Conservation (phyloP, 2,797 vertebrate species). For the Eupleurogrammus muticus region DNA sequence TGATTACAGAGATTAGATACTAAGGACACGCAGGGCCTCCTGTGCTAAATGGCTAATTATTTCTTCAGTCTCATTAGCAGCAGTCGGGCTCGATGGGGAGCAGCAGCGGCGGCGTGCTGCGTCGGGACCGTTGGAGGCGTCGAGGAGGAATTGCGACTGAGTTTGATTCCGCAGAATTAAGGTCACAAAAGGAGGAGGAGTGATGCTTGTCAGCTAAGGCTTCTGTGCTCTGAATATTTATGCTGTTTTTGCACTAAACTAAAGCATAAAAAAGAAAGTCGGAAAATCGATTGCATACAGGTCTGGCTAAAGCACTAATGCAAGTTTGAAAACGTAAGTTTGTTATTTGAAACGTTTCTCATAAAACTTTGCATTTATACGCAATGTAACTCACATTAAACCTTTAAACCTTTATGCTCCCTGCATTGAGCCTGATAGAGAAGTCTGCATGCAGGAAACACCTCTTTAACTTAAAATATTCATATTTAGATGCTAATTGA, state of each 20-base stretch:
- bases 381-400: neutral
- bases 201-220: neutral
- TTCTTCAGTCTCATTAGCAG: constrained; percentile 45
- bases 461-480: too few species aligned
- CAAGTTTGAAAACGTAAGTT: too few species aligned
- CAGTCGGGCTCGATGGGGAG: neutral
- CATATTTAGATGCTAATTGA: too few species aligned
- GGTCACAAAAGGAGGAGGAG: constrained; percentile 2
- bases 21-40: constrained; percentile 12
- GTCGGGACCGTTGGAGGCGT: neutral
- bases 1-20: constrained; percentile 13
- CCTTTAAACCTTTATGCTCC: neutral
- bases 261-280: too few species aligned
- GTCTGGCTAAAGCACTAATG: too few species aligned
- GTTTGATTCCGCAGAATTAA: constrained; percentile 11
- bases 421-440: too few species aligned
- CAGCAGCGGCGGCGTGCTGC: constrained; percentile 2
- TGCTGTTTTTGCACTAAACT: too few species aligned
- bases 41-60: constrained; percentile 50
- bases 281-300: too few species aligned
- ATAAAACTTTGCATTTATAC: neutral
- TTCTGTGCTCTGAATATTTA: neutral
- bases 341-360: too few species aligned
- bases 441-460: too few species aligned
- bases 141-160: neutral